These are phyloP conservation scores for Dromiciops gliroides DNA, from an alignment of 2,113 vertebrate species.

Conservation along the genomic window DNA sequence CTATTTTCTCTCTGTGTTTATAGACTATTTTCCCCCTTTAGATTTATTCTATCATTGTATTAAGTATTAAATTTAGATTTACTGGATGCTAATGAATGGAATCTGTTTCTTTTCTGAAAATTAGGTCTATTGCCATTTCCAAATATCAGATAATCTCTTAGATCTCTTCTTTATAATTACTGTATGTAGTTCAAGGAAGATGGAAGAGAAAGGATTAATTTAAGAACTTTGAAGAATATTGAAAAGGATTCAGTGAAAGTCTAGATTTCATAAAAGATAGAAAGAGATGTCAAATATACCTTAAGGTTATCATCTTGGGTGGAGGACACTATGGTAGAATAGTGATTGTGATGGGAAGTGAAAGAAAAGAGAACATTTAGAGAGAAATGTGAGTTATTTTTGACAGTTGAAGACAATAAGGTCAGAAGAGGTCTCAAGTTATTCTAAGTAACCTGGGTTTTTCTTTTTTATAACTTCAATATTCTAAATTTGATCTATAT, in stretches of 20 bases:
- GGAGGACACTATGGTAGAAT: background rate
- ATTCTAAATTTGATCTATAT: background rate
- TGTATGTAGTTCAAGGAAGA: background rate
- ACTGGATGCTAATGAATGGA: conserved; percentile 41
- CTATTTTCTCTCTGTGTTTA: accelerated
- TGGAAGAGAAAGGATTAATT: conserved; percentile 48
- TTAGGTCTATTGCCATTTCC: background rate
- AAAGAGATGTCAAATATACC: background rate
- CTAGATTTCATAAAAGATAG: background rate
- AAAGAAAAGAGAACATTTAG: conserved; percentile 9
- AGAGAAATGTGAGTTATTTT: conserved; percentile 13
- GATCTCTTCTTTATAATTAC: background rate
- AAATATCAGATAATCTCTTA: background rate
- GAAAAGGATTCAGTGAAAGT: conserved; percentile 1
- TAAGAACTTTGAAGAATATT: conserved; percentile 71
- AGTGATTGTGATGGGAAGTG: background rate
- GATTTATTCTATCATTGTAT: no score
- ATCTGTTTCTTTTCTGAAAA: conserved; percentile 20
- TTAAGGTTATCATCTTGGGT: background rate
- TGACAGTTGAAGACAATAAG: background rate
- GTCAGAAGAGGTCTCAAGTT: background rate
- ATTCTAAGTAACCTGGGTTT: background rate
- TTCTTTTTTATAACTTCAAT: background rate
- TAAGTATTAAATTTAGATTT: no score
- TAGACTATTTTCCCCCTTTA: no score